These are phyloP conservation scores for Nipponia nippon DNA, from an alignment of 2,113 vertebrate genomes.

Conservation along the genomic window DNA sequence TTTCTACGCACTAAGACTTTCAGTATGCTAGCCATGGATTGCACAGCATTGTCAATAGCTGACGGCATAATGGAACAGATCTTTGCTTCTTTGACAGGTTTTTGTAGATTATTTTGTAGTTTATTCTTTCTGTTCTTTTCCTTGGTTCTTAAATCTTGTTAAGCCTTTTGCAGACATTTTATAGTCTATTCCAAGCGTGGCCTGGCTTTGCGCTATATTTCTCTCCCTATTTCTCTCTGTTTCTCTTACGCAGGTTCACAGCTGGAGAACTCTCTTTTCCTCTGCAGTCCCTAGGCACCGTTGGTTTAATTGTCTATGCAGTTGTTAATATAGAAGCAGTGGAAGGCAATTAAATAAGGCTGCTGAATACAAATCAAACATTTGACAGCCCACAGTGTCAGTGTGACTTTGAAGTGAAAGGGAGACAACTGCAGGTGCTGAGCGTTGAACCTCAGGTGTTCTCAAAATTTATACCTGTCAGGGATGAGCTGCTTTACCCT, in stretches of 20 bases:
- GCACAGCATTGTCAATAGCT: neutral
- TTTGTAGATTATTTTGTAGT: neutral
- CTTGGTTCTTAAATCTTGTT: neutral
- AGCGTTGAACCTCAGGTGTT: neutral
- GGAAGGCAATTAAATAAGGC: neutral
- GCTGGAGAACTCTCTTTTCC: neutral
- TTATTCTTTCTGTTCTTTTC: neutral
- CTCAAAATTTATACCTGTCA: neutral
- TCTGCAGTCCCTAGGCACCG: neutral
- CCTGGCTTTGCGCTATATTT: neutral
- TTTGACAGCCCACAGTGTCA: neutral
- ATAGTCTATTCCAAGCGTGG: neutral
- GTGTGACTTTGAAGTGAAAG: neutral
- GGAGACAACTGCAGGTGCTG: neutral
- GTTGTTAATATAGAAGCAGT: neutral
- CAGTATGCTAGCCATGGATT: neutral
- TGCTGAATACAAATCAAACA: neutral
- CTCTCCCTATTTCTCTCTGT: neutral
- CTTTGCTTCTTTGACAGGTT: neutral
- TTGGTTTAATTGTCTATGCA: neutral
- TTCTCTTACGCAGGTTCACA: neutral
- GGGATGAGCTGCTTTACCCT: neutral
- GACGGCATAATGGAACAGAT: neutral
- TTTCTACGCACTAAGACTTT: neutral
- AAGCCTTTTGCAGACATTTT: neutral